These are phyloP conservation scores for Austrofundulus limnaeus DNA, from an alignment of 2,113 vertebrate species.

Conservation along the genomic window DNA sequence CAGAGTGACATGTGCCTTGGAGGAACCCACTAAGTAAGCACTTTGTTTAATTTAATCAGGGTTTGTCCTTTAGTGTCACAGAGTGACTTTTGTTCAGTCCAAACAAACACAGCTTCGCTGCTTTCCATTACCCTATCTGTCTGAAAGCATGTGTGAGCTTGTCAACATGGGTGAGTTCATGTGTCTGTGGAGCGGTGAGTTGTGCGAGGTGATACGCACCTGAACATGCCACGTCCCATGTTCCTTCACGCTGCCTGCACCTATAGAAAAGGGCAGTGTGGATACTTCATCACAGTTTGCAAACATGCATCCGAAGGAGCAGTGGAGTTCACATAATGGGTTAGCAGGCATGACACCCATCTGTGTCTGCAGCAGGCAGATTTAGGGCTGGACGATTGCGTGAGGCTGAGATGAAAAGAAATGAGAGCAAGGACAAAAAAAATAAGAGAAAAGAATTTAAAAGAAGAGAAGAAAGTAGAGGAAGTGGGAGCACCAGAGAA, in stretches of 20 bases:
- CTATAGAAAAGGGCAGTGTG: conserved; percentile 73
- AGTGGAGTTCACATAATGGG: conserved; percentile 69
- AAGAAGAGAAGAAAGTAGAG: conserved; percentile 4
- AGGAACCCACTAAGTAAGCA: conserved; percentile 54
- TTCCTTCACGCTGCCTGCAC: conserved; percentile 68
- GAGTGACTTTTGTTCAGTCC: conserved; percentile 24
- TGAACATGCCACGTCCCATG: conserved; percentile 59
- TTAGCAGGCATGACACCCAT: conserved; percentile 60
- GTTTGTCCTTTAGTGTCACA: conserved; percentile 64
- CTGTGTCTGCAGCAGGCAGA: conserved; percentile 37
- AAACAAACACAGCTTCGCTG: conserved; percentile 25
- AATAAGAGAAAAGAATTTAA: background rate
- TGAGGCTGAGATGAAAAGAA: conserved; percentile 17
- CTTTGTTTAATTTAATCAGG: conserved; percentile 53
- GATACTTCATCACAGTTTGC: conserved; percentile 83
- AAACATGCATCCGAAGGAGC: conserved; percentile 75
- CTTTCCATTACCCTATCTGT: background rate
- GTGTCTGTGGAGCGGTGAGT: conserved; percentile 37
- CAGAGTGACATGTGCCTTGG: conserved; percentile 41
- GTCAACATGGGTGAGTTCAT: conserved; percentile 35
- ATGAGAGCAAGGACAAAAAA: background rate
- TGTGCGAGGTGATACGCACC: conserved; percentile 54
- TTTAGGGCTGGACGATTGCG: conserved; percentile 6
- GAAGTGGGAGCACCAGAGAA: background rate
- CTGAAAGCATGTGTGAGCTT: conserved; percentile 4